Evolutionary conservation across 2,888 invertebrate genomes (phyloP), one percentile per base, ranked within the genome.

Genomic region (Gortyna flavago): DNA sequence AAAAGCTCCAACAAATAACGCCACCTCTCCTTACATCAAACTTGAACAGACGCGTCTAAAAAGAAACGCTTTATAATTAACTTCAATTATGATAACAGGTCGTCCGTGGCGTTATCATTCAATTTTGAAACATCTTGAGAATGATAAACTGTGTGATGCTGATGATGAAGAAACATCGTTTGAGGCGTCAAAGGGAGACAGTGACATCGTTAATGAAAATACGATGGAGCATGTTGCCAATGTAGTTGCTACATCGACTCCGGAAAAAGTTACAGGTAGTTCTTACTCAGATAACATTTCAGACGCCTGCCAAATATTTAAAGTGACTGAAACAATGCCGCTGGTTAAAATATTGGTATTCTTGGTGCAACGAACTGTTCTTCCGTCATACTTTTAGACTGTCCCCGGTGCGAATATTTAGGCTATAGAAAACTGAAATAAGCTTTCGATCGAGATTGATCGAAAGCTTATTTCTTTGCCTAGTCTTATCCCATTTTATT

Each of bases 171-270:
- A 92, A 65, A 77, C 88, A 73, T 88, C 90, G 59, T 91, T 87
- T 81, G 87, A 80, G 48, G 86, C 88, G 32, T 91, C 91, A 75
- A 92, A 92, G 76, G 91, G 87, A 11, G 90, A 92, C 75, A 87
- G 75, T 66, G 90, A 90, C 79, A 80, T 81, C 77, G 86, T 86
- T 68, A 90, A 90, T 86, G 91, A 93, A 82, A 90, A 89, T 85
- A 92, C 92, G 74, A 87, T 86, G n/a, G 91, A 91, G 68, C 79
- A 84, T 54, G 88, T 77, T 85, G 87, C 90, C 83, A 92, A 91
- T 86, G 72, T 91, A 54, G 91, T 94, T 87, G 91, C 92, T 76
- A 95, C 96, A 76, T 96, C 95, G 25, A 96, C 96, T 11, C 96
- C 95, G 68, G 93, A 95, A 88, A 96, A 95, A 91, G 62, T 81